These are phyloP conservation scores for Empidonax alnorum DNA, from an alignment of 2,113 vertebrate genomes.

Conservation along the genomic window DNA sequence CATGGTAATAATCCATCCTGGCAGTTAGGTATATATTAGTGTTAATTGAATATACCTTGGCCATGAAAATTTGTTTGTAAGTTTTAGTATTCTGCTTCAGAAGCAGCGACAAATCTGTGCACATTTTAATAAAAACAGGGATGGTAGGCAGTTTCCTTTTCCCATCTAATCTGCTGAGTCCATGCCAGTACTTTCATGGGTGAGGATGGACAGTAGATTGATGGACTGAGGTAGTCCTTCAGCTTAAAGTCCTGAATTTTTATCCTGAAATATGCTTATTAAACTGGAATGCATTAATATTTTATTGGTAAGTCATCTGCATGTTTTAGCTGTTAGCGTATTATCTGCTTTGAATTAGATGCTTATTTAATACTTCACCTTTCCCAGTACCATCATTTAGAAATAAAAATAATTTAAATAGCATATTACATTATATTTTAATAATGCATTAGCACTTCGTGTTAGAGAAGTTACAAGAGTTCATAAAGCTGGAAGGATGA, in stretches of 20 bases:
- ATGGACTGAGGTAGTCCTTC: neutral
- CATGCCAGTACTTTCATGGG: neutral
- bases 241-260: neutral
- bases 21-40: neutral
- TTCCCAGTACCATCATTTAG: neutral
- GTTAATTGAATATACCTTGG: neutral
- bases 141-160: neutral
- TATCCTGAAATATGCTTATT: neutral
- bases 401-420: conserved; percentile 30
- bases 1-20: neutral
- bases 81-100: neutral
- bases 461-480: conserved; percentile 2
- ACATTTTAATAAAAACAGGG: neutral
- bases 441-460: neutral
- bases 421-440: conserved; percentile 11
- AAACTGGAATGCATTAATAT: neutral
- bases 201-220: neutral
- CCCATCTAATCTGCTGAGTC: neutral
- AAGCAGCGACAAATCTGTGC: neutral
- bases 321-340: neutral
- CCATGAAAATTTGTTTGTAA: neutral
- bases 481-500: conserved; percentile 11
- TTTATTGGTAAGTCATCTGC: neutral
- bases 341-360: neutral
- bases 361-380: conserved; percentile 18